phyloP scores from a whole-genome alignment of 2,113 vertebrate genomes.

The Sapayoa aenigma region DNA sequence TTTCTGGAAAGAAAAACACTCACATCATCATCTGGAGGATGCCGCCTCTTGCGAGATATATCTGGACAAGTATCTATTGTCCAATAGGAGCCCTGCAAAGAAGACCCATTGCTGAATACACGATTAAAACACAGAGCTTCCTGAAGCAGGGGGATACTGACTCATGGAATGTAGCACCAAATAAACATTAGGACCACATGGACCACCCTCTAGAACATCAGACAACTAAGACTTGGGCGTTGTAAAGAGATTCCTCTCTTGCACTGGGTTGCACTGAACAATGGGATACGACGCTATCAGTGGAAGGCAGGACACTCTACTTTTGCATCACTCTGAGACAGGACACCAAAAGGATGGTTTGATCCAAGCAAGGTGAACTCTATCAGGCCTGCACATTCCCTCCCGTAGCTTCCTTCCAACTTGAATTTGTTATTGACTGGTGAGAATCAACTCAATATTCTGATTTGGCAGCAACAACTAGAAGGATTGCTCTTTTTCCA shows the following conservation, averaged over 20 bases:
- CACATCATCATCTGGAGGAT: slow-evolving; percentile 85
- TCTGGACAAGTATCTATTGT: slow-evolving; percentile 90
- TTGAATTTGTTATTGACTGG: neutral
- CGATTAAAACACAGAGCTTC: neutral
- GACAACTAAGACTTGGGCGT: fast-evolving
- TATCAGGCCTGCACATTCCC: neutral
- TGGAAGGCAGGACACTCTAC: neutral
- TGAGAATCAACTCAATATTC: neutral
- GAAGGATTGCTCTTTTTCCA: neutral
- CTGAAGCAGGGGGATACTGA: neutral
- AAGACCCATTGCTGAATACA: neutral
- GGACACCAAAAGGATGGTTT: neutral
- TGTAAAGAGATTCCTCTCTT: neutral
- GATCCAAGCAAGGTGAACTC: neutral
- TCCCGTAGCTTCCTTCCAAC: neutral
- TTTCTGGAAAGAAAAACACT: slow-evolving; percentile 22
- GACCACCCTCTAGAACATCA: neutral
- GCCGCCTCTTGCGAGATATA: slow-evolving; percentile 84
- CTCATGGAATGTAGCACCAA: neutral
- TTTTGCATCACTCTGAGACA: neutral
- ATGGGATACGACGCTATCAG: neutral
- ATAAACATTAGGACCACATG: neutral
- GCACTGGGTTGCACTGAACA: neutral
- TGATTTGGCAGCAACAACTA: neutral
- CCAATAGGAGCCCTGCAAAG: slow-evolving; percentile 93